Conservation (phyloP, 2,888 invertebrate species). For the Ectemnius cavifrons region DNA sequence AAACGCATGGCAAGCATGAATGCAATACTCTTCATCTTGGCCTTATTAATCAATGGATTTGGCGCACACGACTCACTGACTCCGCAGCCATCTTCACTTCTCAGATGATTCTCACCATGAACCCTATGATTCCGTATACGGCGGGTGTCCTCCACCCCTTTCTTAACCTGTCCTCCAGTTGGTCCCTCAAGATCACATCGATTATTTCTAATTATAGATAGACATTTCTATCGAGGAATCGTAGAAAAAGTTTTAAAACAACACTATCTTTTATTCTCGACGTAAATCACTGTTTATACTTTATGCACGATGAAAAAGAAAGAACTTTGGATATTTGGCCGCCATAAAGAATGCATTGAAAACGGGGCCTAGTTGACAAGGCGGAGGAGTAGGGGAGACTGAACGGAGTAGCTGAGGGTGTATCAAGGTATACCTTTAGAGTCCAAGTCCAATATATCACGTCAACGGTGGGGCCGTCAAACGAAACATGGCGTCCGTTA, state of each 20-base stretch:
- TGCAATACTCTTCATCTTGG: conserved; percentile 54
- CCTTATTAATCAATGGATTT: conserved; percentile 64
- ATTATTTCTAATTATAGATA: not conserved
- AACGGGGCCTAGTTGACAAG: not conserved
- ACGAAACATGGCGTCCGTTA: conserved; percentile 75
- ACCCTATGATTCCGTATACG: conserved; percentile 28
- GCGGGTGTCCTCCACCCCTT: not conserved
- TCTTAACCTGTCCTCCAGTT: not conserved
- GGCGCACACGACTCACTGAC: conserved; percentile 58
- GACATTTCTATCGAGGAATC: too few species aligned
- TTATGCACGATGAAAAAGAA: not conserved
- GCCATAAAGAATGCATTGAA: not conserved
- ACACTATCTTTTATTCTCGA: too few species aligned
- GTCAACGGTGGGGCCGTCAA: conserved; percentile 63
- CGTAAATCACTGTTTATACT: too few species aligned
- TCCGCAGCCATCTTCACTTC: conserved; percentile 60
- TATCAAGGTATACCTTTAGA: conserved; percentile 2
- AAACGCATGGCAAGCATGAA: conserved; percentile 44
- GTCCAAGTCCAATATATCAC: conserved; percentile 51
- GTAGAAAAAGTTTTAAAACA: too few species aligned
- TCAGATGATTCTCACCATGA: conserved; percentile 54
- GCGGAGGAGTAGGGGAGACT: conserved; percentile 21
- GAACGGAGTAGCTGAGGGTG: conserved; percentile 31
- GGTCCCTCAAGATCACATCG: not conserved
- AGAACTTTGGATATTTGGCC: not conserved